Evolutionary conservation across 2,888 invertebrate species (phyloP).

Genomic region (Morpho achilles): DNA sequence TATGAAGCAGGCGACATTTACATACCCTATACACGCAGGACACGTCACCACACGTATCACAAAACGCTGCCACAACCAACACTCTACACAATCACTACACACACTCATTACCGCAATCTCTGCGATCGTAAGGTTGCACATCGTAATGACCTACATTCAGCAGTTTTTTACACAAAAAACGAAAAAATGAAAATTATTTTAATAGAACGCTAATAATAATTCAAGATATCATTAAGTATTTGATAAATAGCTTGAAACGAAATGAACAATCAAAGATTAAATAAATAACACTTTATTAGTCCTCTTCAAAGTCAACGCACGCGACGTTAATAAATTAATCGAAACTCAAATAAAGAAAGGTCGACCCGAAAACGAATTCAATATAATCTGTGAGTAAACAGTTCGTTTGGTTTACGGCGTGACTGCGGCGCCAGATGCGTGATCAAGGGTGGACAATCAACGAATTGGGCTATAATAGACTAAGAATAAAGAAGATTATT

Average conservation of each 20-base stretch:
- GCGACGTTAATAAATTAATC: constrained; percentile 29
- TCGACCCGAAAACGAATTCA: constrained; percentile 31
- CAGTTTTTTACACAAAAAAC: too few relatives aligned
- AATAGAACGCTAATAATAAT: too few relatives aligned
- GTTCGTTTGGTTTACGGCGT: constrained; percentile 47
- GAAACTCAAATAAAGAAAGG: constrained; percentile 29
- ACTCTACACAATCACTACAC: too few relatives aligned
- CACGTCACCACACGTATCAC: too few relatives aligned
- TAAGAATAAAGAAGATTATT: neutral
- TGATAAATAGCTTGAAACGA: neutral
- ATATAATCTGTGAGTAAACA: constrained; percentile 44
- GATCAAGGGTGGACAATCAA: constrained; percentile 36
- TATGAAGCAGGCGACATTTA: too few relatives aligned
- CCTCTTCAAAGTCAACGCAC: neutral
- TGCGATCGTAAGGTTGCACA: too few relatives aligned
- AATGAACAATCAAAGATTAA: neutral
- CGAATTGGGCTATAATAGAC: neutral
- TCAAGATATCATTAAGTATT: too few relatives aligned
- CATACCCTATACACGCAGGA: too few relatives aligned
- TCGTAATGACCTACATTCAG: too few relatives aligned
- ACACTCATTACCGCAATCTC: too few relatives aligned
- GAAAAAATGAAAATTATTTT: too few relatives aligned
- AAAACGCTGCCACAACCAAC: too few relatives aligned
- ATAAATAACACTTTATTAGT: constrained; percentile 7
- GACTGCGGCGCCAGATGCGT: constrained; percentile 54